A percentile compares a stretch with the other conserved stretches of the same genome.
Conservation (phyloP, 2,888 invertebrate species). For the Diarsia mendica region DNA sequence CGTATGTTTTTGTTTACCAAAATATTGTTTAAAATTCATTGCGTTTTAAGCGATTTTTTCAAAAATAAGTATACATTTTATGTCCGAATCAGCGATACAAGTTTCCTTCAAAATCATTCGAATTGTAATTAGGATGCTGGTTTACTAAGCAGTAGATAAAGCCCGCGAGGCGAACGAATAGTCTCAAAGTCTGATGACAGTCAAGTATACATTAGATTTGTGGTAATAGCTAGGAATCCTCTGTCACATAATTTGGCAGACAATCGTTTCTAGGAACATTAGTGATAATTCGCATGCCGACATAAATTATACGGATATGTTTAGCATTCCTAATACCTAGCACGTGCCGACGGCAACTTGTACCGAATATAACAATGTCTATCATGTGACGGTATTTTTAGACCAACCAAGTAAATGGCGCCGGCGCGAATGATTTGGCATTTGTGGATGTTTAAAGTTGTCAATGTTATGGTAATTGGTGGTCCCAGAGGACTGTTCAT, state of each 20-base stretch:
- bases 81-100: no score
- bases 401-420: constrained; percentile 8
- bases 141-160: neutral
- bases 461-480: neutral
- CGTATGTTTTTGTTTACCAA: neutral
- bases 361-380: constrained; percentile 37
- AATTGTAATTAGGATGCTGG: neutral
- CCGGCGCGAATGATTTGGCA: neutral
- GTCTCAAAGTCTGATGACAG: neutral
- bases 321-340: constrained; percentile 52
- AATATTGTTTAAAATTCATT: no score
- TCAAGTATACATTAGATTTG: constrained; percentile 4
- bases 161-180: no score
- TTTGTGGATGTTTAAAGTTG: neutral
- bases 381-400: constrained; percentile 27
- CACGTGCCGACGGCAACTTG: constrained; percentile 47
- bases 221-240: neutral
- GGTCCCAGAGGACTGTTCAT: neutral
- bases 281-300: constrained; percentile 48
- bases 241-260: constrained; percentile 44
- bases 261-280: constrained; percentile 51
- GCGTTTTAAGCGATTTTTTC: no score
- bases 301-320: constrained; percentile 46
- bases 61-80: no score
- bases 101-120: neutral